These are phyloP conservation scores for Cylloceria caligata DNA, from an alignment of 2,888 invertebrate species.

Conservation along the genomic window DNA sequence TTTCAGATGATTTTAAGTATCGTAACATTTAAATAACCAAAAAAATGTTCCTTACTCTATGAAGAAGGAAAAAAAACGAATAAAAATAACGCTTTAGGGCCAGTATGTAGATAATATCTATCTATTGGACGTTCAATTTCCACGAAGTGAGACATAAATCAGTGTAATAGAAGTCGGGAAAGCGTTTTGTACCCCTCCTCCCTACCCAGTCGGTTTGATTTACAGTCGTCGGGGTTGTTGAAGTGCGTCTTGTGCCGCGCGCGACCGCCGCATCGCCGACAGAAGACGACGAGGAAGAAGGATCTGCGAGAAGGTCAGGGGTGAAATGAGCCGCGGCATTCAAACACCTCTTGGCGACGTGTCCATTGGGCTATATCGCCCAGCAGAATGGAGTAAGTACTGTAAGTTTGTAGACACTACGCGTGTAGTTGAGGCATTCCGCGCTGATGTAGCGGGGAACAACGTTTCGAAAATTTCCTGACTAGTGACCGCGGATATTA, in stretches of 20 bases:
- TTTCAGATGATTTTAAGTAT: too few species aligned
- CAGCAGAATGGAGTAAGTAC: not conserved
- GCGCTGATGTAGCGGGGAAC: not conserved
- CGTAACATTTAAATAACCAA: too few species aligned
- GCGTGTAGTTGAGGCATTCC: constrained; percentile 10
- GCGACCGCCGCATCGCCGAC: constrained; percentile 47
- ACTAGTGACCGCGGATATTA: constrained; percentile 81
- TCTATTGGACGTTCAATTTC: constrained; percentile 66
- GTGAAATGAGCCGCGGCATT: constrained; percentile 73
- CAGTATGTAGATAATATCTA: constrained; percentile 63
- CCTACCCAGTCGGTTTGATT: constrained; percentile 72
- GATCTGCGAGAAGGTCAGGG: constrained; percentile 69
- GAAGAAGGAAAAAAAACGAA: constrained; percentile 4
- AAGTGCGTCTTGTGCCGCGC: constrained; percentile 26
- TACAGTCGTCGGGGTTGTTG: constrained; percentile 67
- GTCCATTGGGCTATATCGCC: constrained; percentile 5
- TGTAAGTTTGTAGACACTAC: not conserved
- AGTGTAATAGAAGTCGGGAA: constrained; percentile 69
- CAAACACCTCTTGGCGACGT: constrained; percentile 39
- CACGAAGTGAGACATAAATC: constrained; percentile 69
- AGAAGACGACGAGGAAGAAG: constrained; percentile 47
- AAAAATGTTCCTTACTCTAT: not conserved
- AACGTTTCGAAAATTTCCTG: constrained; percentile 76
- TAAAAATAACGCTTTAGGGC: constrained; percentile 27
- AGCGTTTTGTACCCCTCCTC: constrained; percentile 63